Evolutionary conservation across 92 coral and sea anemone genomes (phyloP).

Genomic region (Porites rus): DNA sequence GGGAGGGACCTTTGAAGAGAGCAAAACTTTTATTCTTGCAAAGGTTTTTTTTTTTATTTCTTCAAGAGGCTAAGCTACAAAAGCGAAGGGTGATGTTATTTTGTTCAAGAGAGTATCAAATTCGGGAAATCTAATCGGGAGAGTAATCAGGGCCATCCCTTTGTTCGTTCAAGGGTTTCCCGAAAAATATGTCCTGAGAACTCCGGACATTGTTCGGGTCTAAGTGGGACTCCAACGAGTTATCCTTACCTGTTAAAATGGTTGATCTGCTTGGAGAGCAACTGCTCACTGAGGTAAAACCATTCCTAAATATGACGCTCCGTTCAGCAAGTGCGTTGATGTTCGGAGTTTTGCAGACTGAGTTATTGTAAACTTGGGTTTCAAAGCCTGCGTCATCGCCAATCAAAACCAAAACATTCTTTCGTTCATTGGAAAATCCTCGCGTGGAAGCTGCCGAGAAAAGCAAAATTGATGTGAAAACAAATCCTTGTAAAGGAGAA

Average conservation of each 20-base stretch:
- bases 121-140: no score
- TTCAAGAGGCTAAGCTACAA: no score
- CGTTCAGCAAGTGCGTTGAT: slow-evolving; percentile 84
- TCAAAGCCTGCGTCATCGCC: slow-evolving; percentile 93
- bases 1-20: no score
- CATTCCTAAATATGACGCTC: slow-evolving; percentile 81
- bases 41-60: no score
- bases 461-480: background rate
- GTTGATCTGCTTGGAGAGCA: slow-evolving; percentile 97
- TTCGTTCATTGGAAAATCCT: slow-evolving; percentile 2
- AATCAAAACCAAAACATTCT: slow-evolving; percentile 79
- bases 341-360: slow-evolving; percentile 85
- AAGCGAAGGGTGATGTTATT: no score
- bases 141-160: no score
- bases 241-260: slow-evolving; percentile 81
- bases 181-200: no score
- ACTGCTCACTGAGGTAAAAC: slow-evolving; percentile 93
- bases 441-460: background rate
- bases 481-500: background rate
- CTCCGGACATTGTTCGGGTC: background rate
- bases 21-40: no score
- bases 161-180: no score
- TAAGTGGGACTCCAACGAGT: background rate
- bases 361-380: slow-evolving; percentile 85
- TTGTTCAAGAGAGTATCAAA: no score